Base-by-base conservation (phyloP, 2,797 vertebrate species). In the Borostomias antarcticus region DNA sequence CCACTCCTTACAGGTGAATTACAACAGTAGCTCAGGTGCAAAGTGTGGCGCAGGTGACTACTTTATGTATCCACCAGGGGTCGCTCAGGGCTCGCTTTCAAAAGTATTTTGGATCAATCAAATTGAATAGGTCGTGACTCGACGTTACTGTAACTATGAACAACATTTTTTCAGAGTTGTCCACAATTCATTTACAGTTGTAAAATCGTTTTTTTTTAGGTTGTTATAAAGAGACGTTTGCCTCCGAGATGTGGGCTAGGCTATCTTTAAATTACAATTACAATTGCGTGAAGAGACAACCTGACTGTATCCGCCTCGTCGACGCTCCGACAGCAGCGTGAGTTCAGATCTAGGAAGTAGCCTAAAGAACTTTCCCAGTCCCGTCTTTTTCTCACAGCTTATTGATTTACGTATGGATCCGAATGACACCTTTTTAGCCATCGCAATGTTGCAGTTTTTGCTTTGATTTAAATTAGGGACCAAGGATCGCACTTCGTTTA, bases 31-130 rank as follows among this genome's bases (percentile, higher is more conserved):
- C 5, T 37, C 1, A 11, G 2, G 2, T 11, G 7, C 8, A 37
- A 37, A 8, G 13, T n/a, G n/a, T n/a, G n/a, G n/a, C n/a, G n/a
- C n/a, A 37, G 35, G 67, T 75, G 72, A 70, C 57, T 73, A 40
- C 37, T 1, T 0, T 2, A 1, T 0, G 0, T 0, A 0, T 23
- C 69, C 85, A 69, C 62, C 1, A 19, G 71, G 37, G 1, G 65
- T 52, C 3, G 76, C 26, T 9, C 1, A 47, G 37, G 7, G 3
- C 17, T 5, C 57, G 32, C 32, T 9, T 9, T 4, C 9, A 9
- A 35, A 35, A 35, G 4, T 35, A 9, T 4, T 4, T 35, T 35
- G 32, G 4, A 4, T 35, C 9, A 37, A 37, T 37, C 35, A 37
- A 25, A 51, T 11, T n/a, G n/a, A n/a, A n/a, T n/a, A n/a, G n/a